phyloP scores from a whole-genome alignment of 2,888 invertebrate genomes.

The Ernsta delagoae region DNA sequence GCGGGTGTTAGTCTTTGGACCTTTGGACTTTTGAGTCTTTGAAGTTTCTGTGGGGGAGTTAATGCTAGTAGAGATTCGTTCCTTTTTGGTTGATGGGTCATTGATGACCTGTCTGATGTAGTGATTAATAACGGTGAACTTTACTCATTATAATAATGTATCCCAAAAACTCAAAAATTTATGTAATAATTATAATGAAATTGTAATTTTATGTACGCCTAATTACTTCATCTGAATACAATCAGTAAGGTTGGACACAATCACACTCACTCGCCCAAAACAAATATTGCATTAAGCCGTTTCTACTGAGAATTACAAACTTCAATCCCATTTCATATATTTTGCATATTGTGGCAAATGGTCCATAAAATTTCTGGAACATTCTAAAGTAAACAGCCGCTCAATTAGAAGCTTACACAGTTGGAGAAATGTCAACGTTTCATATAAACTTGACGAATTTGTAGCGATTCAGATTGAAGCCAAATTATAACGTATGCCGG shows the following conservation, averaged over 20 bases:
- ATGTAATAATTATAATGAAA: too few relatives aligned
- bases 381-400: conserved; percentile 51
- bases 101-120: too few relatives aligned
- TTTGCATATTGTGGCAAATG: conserved; percentile 24
- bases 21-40: background rate
- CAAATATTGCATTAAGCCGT: conserved; percentile 2
- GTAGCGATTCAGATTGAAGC: conserved; percentile 38
- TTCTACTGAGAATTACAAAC: conserved; percentile 23
- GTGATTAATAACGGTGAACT: too few relatives aligned
- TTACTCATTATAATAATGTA: too few relatives aligned
- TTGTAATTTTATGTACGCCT: too few relatives aligned
- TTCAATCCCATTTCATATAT: conserved; percentile 16
- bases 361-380: conserved; percentile 36
- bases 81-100: too few relatives aligned
- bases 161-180: too few relatives aligned
- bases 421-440: conserved; percentile 62
- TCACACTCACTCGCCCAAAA: too few relatives aligned
- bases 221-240: too few relatives aligned
- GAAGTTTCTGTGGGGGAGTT: background rate
- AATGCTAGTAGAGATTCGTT: background rate
- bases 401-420: conserved; percentile 54
- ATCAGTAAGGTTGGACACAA: too few relatives aligned
- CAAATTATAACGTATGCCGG: conserved; percentile 40
- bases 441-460: conserved; percentile 55
- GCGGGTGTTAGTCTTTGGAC: conserved; percentile 1